Percentiles rank a stretch among this genome's conserved stretches.
Conservation (phyloP, 1,140 invertebrate species). For the Heliothis virescens region DNA sequence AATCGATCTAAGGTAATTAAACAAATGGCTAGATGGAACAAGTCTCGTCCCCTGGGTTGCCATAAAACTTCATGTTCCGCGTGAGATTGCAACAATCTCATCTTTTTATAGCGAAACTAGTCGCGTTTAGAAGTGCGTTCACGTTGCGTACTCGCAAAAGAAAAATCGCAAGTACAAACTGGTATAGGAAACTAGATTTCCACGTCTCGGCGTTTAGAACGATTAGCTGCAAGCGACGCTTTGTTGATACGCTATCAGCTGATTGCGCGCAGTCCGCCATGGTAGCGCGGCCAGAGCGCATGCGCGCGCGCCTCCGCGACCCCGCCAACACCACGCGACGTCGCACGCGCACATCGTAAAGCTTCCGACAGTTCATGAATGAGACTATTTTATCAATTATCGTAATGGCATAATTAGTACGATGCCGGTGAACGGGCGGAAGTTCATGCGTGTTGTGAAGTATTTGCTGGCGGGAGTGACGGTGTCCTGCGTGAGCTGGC, state of each 20-base stretch:
- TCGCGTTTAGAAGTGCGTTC: slow-evolving; percentile 63
- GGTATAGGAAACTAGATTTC: slow-evolving; percentile 79
- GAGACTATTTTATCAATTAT: slow-evolving; percentile 43
- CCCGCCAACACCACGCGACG: slow-evolving; percentile 51
- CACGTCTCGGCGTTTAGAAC: slow-evolving; percentile 77
- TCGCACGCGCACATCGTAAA: slow-evolving; percentile 26
- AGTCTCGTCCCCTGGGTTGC: slow-evolving; percentile 51
- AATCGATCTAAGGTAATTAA: slow-evolving; percentile 75
- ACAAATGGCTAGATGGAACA: slow-evolving; percentile 62
- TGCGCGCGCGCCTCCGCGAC: slow-evolving; percentile 71
- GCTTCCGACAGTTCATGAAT: slow-evolving; percentile 28
- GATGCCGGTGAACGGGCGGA: slow-evolving; percentile 61
- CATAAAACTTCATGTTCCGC: slow-evolving; percentile 77
- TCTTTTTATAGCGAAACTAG: slow-evolving; percentile 69
- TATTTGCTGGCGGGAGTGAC: slow-evolving; percentile 74
- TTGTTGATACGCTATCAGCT: slow-evolving; percentile 84
- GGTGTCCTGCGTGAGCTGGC: slow-evolving; percentile 78
- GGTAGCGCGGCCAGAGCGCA: slow-evolving; percentile 75
- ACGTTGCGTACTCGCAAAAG: slow-evolving; percentile 58
- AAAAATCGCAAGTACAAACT: slow-evolving; percentile 68
- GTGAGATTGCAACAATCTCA: slow-evolving; percentile 66
- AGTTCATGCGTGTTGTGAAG: slow-evolving; percentile 73
- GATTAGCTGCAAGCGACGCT: slow-evolving; percentile 75
- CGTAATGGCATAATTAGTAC: slow-evolving; percentile 52
- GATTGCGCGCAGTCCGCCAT: slow-evolving; percentile 79